Percentiles rank a stretch among this genome's conserved stretches.
Conservation (phyloP, 2,113 vertebrate species). For the Butastur rufipennis region DNA sequence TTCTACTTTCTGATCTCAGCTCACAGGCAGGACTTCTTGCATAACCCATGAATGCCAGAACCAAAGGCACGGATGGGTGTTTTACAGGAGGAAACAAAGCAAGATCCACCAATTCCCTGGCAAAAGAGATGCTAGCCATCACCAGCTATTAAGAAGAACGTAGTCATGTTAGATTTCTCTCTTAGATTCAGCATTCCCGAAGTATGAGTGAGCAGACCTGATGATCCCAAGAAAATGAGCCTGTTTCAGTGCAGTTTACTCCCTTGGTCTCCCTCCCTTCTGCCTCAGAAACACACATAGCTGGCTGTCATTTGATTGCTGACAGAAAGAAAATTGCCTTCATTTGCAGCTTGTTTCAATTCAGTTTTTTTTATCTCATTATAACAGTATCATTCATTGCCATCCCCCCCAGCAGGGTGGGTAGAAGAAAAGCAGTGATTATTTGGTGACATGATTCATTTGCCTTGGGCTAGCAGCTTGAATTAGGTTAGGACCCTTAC, state of each 20-base stretch:
- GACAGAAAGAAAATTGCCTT: conserved; percentile 52
- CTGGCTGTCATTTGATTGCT: neutral
- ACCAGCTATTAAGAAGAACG: neutral
- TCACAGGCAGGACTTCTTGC: neutral
- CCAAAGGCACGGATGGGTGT: neutral
- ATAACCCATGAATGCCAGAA: neutral
- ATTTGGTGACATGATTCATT: conserved; percentile 39
- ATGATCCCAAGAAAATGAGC: neutral
- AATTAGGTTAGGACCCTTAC: conserved; percentile 48
- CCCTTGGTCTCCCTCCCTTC: neutral
- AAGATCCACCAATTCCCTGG: neutral
- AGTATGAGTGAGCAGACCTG: neutral
- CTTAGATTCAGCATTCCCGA: neutral
- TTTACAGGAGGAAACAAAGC: neutral
- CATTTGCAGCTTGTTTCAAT: conserved; percentile 48
- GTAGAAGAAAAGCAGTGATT: conserved; percentile 26
- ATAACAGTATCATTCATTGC: conserved; percentile 18
- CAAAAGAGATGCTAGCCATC: neutral
- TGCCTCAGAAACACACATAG: neutral
- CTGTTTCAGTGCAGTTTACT: neutral
- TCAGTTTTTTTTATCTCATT: conserved; percentile 44
- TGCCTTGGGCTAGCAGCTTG: conserved; percentile 46
- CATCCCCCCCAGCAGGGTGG: neutral
- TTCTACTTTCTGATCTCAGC: neutral
- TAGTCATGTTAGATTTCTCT: neutral